A percentile compares a stretch with the other conserved stretches of the same genome.
Evolutionary conservation across 2,888 invertebrate genomes (phyloP).

Genomic region (Melitaea athalia): DNA sequence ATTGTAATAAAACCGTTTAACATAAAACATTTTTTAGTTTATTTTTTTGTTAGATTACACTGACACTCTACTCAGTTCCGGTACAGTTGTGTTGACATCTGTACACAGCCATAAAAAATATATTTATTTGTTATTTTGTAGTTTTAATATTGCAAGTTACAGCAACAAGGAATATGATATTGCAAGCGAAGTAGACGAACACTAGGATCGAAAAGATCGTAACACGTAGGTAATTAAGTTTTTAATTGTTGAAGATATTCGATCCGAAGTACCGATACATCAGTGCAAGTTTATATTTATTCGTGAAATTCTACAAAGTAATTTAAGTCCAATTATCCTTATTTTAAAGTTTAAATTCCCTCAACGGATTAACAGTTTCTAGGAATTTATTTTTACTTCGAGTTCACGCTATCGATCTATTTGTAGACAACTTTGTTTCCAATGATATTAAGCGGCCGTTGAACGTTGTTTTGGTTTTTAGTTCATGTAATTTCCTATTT

Average conservation of each 20-base stretch:
- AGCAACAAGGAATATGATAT: neutral
- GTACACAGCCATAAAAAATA: too few relatives aligned
- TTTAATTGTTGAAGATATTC: constrained; percentile 7
- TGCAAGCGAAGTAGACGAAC: neutral
- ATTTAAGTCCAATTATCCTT: neutral
- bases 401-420: constrained; percentile 45
- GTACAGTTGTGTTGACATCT: too few relatives aligned
- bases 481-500: neutral
- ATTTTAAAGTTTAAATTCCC: constrained; percentile 18
- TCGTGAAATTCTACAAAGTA: neutral
- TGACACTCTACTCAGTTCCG: too few relatives aligned
- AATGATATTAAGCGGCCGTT: constrained; percentile 43
- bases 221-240: neutral
- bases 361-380: constrained; percentile 22
- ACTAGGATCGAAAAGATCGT: neutral
- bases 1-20: too few relatives aligned
- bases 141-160: too few relatives aligned
- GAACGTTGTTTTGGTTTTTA: constrained; percentile 33
- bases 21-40: too few relatives aligned
- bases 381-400: constrained; percentile 37
- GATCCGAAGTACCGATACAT: constrained; percentile 7
- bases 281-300: constrained; percentile 3
- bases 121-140: too few relatives aligned
- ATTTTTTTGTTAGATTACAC: too few relatives aligned
- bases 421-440: constrained; percentile 42